Evolutionary conservation across 2,888 invertebrate genomes (phyloP), one percentile per base, ranked within the genome.

Genomic region (Penaeus monodon): DNA sequence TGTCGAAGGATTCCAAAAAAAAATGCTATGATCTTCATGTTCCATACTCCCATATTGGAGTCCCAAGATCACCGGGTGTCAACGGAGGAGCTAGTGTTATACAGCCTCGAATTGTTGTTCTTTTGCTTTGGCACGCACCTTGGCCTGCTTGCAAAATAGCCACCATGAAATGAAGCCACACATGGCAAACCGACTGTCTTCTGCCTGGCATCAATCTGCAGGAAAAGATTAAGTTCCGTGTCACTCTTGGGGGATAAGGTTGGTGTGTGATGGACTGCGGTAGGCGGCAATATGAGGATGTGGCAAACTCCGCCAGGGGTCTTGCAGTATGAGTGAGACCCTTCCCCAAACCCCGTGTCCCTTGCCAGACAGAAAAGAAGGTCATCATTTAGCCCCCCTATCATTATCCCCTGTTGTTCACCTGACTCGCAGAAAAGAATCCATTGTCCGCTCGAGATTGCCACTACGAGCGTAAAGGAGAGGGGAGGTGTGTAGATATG

Each of bases 51-150:
- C 66, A 4, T 84, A 78, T 66, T 84, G 84, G 78, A 63, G 65
- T 10, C 78, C n/a, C 27, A 78, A 12, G 65, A 84, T 7, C 27
- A 77, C 27, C 78, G 17, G 44, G 49, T 20, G 49, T 17, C 14
- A 78, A 84, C 66, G 78, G 49, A n/a, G 20, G 65, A 84, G n/a
- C 76, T 84, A 14, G 68, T 84, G 14, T 44, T 84, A 10, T 77
- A 78, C 14, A 64, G 66, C 27, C 64, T 20, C 17, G 77, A n/a
- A 29, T 68, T 44, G 33, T 65, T 14, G 77, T 74, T 63, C 64
- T 77, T n/a, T 6, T n/a, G 64, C 29, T 65, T 76, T 24, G 33
- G 65, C 27, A 27, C 10, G 10, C 63, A 33, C 63, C n/a, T 68
- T 84, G 76, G 20, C 27, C 63, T 63, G 63, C 27, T n/a, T n/a